Evolutionary conservation across 2,113 vertebrate genomes (phyloP).

Genomic region (Bettongia penicillata): DNA sequence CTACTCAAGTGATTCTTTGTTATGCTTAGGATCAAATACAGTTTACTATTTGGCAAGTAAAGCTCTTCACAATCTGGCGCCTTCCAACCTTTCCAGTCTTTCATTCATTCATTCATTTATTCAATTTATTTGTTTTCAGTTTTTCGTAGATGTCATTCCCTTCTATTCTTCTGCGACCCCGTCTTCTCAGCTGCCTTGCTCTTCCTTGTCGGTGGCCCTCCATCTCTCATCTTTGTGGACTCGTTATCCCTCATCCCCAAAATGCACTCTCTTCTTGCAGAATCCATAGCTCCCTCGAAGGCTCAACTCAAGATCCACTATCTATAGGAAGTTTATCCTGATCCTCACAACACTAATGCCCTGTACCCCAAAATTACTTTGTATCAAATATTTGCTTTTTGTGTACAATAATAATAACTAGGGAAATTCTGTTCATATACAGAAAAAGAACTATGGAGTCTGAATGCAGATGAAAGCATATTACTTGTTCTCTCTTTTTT

Average conservation of each 20-base stretch:
- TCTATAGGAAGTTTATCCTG: not conserved
- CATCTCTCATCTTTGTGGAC: not conserved
- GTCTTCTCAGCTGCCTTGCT: not conserved
- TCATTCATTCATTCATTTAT: too few species aligned
- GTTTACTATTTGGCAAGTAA: not conserved
- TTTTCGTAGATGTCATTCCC: not conserved
- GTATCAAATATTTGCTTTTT: not conserved
- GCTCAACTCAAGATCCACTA: not conserved
- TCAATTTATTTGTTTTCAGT: too few species aligned
- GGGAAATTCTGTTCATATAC: too few species aligned
- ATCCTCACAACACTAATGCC: too few species aligned
- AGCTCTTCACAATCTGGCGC: not conserved
- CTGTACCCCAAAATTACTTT: not conserved
- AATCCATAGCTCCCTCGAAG: not conserved
- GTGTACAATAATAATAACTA: not conserved
- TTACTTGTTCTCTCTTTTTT: too few species aligned
- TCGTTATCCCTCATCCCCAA: not conserved
- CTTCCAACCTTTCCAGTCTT: not conserved
- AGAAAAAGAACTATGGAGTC: too few species aligned
- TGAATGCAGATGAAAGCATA: too few species aligned
- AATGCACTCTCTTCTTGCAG: not conserved
- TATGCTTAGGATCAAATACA: not conserved
- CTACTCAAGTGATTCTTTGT: not conserved
- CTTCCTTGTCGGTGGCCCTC: not conserved
- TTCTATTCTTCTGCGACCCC: not conserved